A percentile compares a stretch with the other conserved stretches of the same genome.
Conservation (phyloP, 2,888 invertebrate genomes). For the Conomelus anceps region DNA sequence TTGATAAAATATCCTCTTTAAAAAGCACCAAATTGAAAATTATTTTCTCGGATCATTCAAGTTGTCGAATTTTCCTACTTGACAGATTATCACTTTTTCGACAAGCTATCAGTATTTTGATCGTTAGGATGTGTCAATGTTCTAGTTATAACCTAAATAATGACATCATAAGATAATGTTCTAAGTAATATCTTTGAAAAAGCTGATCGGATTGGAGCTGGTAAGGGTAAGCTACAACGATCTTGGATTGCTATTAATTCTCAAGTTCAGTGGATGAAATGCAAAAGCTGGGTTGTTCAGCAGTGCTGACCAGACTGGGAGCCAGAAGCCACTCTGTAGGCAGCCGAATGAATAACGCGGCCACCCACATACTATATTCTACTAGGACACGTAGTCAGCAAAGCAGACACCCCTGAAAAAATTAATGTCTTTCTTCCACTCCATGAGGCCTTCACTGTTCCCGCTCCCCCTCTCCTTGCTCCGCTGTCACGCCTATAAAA, state of each 20-base stretch:
- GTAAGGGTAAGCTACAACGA: background rate
- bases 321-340: background rate
- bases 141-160: too few species aligned
- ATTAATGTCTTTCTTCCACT: background rate
- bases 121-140: too few species aligned
- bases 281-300: background rate
- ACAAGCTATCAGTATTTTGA: too few species aligned
- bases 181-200: too few species aligned
- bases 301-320: background rate
- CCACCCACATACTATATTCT: background rate
- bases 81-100: too few species aligned
- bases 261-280: background rate
- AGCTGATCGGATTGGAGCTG: too few species aligned
- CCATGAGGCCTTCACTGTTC: background rate
- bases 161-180: too few species aligned
- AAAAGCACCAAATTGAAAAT: too few species aligned
- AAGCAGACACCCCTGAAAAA: background rate
- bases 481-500: background rate
- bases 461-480: background rate
- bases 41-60: too few species aligned
- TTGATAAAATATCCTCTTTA: too few species aligned
- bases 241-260: background rate
- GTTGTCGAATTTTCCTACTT: too few species aligned
- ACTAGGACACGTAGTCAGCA: background rate
- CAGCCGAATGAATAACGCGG: background rate